Conservation (phyloP, 2,888 invertebrate species). For the Ctenicera cuprea region DNA sequence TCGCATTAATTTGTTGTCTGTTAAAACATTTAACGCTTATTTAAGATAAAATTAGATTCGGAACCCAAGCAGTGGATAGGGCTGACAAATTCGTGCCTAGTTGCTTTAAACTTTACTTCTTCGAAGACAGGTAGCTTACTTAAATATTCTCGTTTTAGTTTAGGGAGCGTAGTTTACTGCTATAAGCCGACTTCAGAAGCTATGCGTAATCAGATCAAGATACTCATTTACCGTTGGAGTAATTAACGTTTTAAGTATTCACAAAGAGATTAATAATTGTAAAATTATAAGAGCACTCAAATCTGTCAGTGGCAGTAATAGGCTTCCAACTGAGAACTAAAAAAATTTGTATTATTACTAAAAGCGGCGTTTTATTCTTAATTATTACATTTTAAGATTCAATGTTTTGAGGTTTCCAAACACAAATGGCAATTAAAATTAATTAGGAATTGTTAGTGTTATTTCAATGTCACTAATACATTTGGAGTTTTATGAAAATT, state of each 20-base stretch:
- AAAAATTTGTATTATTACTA: too few species aligned
- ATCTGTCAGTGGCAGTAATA: not conserved
- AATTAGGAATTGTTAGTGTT: too few species aligned
- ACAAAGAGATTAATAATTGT: constrained; percentile 15
- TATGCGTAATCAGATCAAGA: constrained; percentile 5
- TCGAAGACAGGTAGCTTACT: not conserved
- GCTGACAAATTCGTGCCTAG: not conserved
- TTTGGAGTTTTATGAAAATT: too few species aligned
- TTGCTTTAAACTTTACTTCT: not conserved
- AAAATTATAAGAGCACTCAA: constrained; percentile 5
- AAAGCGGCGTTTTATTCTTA: too few species aligned
- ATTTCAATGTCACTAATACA: too few species aligned
- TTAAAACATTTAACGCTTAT: constrained; percentile 4
- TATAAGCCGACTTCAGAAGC: not conserved
- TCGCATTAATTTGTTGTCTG: constrained; percentile 13
- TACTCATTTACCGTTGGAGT: not conserved
- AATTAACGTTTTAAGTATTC: constrained; percentile 13
- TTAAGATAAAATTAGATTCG: constrained; percentile 11
- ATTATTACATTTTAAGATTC: too few species aligned
- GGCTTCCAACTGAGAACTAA: too few species aligned
- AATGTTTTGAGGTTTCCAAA: too few species aligned
- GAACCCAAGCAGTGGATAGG: not conserved
- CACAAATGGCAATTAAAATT: too few species aligned
- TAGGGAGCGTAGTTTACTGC: not conserved
- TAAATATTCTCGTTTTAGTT: constrained; percentile 9